These are phyloP conservation scores for Pharmacophagus antenor DNA, from an alignment of 2,888 invertebrate species.

Conservation along the genomic window DNA sequence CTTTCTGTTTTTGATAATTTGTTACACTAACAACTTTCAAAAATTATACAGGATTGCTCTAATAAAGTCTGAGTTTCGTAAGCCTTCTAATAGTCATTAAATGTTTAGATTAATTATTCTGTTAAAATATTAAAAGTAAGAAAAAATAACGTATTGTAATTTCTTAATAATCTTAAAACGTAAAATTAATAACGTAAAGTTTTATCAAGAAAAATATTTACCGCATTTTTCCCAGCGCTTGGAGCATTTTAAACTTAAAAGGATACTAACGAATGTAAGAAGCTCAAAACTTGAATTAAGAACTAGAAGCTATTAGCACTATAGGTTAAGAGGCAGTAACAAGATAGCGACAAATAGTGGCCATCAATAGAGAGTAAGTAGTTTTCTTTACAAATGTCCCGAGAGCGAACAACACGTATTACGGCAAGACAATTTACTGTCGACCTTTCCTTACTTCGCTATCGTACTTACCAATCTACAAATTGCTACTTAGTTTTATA, in stretches of 20 bases:
- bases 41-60: too few relatives aligned
- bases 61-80: too few relatives aligned
- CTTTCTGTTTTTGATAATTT: not conserved
- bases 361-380: constrained; percentile 42
- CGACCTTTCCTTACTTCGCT: constrained; percentile 37
- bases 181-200: too few relatives aligned
- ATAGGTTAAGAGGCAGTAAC: constrained; percentile 31
- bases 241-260: not conserved
- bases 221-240: too few relatives aligned
- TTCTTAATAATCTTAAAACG: too few relatives aligned
- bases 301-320: constrained; percentile 10
- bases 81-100: too few relatives aligned
- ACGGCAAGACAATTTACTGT: constrained; percentile 43
- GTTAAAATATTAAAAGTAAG: too few relatives aligned
- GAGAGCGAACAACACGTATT: constrained; percentile 41
- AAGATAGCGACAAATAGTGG: constrained; percentile 42
- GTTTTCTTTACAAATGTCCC: constrained; percentile 44
- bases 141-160: too few relatives aligned
- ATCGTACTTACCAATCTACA: constrained; percentile 40
- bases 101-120: too few relatives aligned
- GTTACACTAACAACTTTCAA: too few relatives aligned
- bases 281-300: constrained; percentile 15
- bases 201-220: too few relatives aligned
- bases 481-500: constrained; percentile 37
- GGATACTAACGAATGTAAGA: not conserved